phyloP scores from a whole-genome alignment of 2,888 invertebrate species.

The Koerneria pararmatus region DNA sequence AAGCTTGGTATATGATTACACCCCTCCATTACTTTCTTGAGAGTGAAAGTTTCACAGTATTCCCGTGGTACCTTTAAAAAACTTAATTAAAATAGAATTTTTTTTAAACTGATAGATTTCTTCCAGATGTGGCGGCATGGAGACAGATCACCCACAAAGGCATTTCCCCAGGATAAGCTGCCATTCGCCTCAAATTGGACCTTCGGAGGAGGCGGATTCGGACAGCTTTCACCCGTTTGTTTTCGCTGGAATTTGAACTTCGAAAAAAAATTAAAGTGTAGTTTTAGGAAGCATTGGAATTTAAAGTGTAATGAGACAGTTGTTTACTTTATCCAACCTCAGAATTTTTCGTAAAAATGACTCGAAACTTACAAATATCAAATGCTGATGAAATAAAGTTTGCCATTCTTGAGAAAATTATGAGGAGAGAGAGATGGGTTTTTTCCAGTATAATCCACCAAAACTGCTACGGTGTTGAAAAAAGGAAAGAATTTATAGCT shows the following conservation, averaged over 20 bases:
- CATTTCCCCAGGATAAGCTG: slow-evolving; percentile 10
- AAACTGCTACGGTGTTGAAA: too few relatives aligned
- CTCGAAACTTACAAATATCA: background rate
- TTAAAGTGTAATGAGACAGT: background rate
- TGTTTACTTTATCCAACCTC: background rate
- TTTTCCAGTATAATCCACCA: too few relatives aligned
- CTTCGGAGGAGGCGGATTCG: slow-evolving; percentile 42
- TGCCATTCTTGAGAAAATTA: too few relatives aligned
- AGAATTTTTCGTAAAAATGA: background rate
- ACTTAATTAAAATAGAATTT: too few relatives aligned
- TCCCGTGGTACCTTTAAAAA: too few relatives aligned
- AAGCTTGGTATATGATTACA: too few relatives aligned
- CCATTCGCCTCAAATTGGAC: slow-evolving; percentile 39
- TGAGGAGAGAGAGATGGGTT: too few relatives aligned
- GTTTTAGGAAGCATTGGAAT: background rate
- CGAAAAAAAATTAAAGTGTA: background rate
- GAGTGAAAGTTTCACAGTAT: too few relatives aligned
- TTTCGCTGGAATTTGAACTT: background rate
- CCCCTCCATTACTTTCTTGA: too few relatives aligned
- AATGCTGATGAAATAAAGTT: too few relatives aligned
- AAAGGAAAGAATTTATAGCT: too few relatives aligned
- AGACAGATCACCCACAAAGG: slow-evolving; percentile 17
- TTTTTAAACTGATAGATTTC: too few relatives aligned
- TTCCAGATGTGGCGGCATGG: slow-evolving; percentile 28
- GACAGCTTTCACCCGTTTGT: slow-evolving; percentile 38